Percentiles rank a stretch among this genome's conserved stretches.
phyloP scores from a whole-genome alignment of 2,888 invertebrate species.

The Cerceris rybyensis region DNA sequence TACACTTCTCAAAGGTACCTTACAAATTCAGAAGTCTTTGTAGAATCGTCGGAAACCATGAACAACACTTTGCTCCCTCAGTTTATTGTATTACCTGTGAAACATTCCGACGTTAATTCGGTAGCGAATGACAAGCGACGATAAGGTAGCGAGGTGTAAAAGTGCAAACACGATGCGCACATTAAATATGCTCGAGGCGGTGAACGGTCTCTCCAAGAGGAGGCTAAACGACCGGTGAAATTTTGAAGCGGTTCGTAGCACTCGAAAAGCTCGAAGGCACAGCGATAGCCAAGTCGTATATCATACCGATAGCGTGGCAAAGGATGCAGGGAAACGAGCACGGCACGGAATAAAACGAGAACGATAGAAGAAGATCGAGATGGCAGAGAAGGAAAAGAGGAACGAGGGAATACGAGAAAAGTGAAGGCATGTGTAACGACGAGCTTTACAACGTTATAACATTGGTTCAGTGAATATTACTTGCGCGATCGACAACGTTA shows the following conservation, averaged over 20 bases:
- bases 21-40: no score
- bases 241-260: conserved; percentile 41
- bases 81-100: no score
- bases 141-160: conserved; percentile 11
- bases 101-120: no score
- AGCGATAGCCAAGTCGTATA: conserved; percentile 56
- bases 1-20: no score
- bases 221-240: conserved; percentile 45
- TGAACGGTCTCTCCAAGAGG: conserved; percentile 9
- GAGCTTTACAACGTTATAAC: conserved; percentile 33
- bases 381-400: conserved; percentile 6
- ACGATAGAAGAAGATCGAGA: conserved; percentile 20
- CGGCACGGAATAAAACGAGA: conserved; percentile 11
- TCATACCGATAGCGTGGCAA: conserved; percentile 54
- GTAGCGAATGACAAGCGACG: no score
- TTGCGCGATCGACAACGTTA: conserved; percentile 36
- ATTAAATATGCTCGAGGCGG: conserved; percentile 22
- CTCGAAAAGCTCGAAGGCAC: conserved; percentile 36
- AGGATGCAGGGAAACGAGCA: conserved; percentile 40
- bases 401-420: conserved; percentile 7
- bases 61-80: no score
- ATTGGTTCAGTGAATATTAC: conserved; percentile 45
- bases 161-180: conserved; percentile 31
- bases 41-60: no score
- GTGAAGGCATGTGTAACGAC: conserved; percentile 1